Evolutionary conservation across 2,113 vertebrate genomes (phyloP), one percentile per base, ranked within the genome.

Genomic region (Sceloporus undulatus): DNA sequence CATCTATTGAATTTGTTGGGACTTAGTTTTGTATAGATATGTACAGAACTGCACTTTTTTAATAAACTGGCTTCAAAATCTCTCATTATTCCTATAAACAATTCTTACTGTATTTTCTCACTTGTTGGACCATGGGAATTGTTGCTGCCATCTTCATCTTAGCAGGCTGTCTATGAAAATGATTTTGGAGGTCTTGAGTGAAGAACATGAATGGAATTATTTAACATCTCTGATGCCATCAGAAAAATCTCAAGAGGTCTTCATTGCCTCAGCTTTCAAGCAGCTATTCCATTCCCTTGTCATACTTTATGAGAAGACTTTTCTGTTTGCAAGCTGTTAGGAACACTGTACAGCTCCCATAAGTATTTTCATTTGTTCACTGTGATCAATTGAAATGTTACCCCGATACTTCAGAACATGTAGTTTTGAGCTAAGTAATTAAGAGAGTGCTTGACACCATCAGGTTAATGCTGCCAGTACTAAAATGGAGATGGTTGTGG

Each of bases 221-320:
- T 89, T 90, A 79, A 21, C 92, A 89, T 91, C 92, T 93, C 75
- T 87, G 48, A 92, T 91, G n/a, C 91, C 90, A 82, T 29, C 88
- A 66, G 42, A 90, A 89, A 94, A 94, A 82, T 71, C 89, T 91
- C 88, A 56, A 48, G 90, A 91, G 93, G 88, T 73, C 79, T 73
- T 91, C 81, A 54, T 92, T 92, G 59, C 92, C 81, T 94, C 86
- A 75, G 27, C 91, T 92, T 94, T 76, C 9, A 42, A n/a, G 86
- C 83, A 78, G 87, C 85, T 59, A 85, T 42, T 38, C 19, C 56
- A 91, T 91, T 95, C 91, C 94, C 93, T 91, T 86, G 79, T 79
- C 90, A n/a, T 85, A 85, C 87, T 90, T 89, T 91, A 92, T 90
- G 88, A 90, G 66, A 82, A 66, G 23, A 11, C 40, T 70, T 52